Evolutionary conservation across 1,140 invertebrate species (phyloP).

Genomic region (Heliconius himera): DNA sequence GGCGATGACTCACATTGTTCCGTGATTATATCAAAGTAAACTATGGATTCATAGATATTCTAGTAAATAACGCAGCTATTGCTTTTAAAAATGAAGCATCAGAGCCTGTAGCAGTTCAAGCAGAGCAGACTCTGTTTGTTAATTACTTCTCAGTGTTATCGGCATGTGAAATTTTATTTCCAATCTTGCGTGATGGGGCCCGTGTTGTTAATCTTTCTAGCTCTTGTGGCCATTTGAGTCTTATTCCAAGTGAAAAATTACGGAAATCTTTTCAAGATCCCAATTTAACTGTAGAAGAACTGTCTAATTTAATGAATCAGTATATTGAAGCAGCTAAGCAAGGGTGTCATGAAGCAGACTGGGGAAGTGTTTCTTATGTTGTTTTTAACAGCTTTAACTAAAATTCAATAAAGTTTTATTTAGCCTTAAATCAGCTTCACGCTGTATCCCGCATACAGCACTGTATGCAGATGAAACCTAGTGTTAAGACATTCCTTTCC

Average conservation of each 20-base stretch:
- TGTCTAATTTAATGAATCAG: constrained; percentile 80
- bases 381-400: too few relatives aligned
- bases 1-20: too few relatives aligned
- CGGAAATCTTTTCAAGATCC: constrained; percentile 77
- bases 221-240: constrained; percentile 83
- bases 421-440: too few relatives aligned
- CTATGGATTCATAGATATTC: constrained; percentile 89
- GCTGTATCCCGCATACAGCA: too few relatives aligned
- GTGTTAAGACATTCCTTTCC: too few relatives aligned
- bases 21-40: constrained; percentile 67
- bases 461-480: too few relatives aligned
- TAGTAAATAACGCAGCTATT: constrained; percentile 94
- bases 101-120: constrained; percentile 86
- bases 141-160: constrained; percentile 87
- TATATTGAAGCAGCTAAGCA: constrained; percentile 83
- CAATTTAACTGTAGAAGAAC: constrained; percentile 82
- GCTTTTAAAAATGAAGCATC: constrained; percentile 85
- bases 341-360: constrained; percentile 70
- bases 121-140: constrained; percentile 85
- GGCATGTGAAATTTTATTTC: constrained; percentile 86
- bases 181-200: constrained; percentile 84
- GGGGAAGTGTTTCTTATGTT: constrained; percentile 85
- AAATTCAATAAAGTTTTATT: too few relatives aligned
- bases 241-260: constrained; percentile 81
- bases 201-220: constrained; percentile 46